Evolutionary conservation across 2,113 vertebrate genomes (phyloP).

Genomic region (Fulica atra): DNA sequence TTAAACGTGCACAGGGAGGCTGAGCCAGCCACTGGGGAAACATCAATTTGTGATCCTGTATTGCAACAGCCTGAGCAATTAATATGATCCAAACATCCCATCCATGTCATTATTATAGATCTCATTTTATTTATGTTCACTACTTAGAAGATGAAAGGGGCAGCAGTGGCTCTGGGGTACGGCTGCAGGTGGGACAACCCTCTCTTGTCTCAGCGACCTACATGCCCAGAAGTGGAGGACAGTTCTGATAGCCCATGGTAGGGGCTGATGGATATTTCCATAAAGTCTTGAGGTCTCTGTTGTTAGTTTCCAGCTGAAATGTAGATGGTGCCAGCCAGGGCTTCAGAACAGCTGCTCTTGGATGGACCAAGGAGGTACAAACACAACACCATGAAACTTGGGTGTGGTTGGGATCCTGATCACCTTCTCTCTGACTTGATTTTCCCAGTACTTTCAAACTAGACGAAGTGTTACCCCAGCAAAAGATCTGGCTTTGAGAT

Average conservation of each 20-base stretch:
- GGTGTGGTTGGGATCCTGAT: neutral
- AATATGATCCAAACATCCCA: conserved; percentile 25
- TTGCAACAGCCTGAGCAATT: conserved; percentile 31
- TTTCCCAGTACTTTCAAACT: neutral
- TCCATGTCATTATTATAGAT: neutral
- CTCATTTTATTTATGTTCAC: conserved; percentile 3
- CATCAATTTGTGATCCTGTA: conserved; percentile 10
- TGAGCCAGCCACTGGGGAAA: neutral
- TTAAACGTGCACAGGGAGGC: neutral
- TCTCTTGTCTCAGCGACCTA: neutral
- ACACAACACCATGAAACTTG: neutral
- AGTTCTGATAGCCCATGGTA: neutral
- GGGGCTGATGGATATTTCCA: neutral
- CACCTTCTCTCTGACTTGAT: neutral
- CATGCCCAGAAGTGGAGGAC: neutral
- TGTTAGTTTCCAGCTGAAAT: neutral
- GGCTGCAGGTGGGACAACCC: neutral
- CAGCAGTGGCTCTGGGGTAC: neutral
- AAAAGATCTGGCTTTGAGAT: neutral
- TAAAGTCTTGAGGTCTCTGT: neutral
- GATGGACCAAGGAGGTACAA: neutral
- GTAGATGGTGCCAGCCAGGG: neutral
- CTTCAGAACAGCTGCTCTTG: neutral
- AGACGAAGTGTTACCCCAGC: neutral
- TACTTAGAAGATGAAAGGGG: neutral